phyloP scores from a whole-genome alignment of 2,888 invertebrate genomes.

The Rhingia rostrata region DNA sequence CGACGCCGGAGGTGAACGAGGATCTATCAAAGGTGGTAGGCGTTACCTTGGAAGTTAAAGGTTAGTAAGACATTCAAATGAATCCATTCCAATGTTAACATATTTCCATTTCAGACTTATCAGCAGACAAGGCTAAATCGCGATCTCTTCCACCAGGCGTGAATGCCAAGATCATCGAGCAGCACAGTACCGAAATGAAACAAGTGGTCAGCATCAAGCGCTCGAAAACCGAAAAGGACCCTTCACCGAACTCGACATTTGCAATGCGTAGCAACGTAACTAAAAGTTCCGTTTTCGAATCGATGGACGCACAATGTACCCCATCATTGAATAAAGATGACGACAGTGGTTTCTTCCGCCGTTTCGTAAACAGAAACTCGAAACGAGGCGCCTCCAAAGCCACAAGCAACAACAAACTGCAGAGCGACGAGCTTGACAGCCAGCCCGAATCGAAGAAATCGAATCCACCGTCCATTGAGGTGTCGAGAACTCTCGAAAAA shows the following conservation, averaged over 20 bases:
- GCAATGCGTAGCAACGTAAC: constrained; percentile 59
- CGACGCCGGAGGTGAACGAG: constrained; percentile 91
- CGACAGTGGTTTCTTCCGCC: constrained; percentile 86
- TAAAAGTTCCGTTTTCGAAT: constrained; percentile 61
- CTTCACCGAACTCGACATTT: constrained; percentile 54
- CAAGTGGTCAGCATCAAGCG: constrained; percentile 69
- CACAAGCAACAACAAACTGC: constrained; percentile 64
- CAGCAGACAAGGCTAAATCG: constrained; percentile 79
- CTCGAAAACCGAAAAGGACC: constrained; percentile 74
- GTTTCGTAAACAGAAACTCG: constrained; percentile 87
- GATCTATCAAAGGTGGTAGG: constrained; percentile 87
- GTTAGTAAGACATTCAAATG: constrained; percentile 39
- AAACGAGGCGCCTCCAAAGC: constrained; percentile 87
- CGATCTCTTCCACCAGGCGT: constrained; percentile 81
- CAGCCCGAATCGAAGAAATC: constrained; percentile 62
- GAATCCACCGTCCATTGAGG: constrained; percentile 30
- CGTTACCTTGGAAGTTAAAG: constrained; percentile 84
- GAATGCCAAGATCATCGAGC: constrained; percentile 78
- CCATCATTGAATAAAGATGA: constrained; percentile 79
- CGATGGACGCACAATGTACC: constrained; percentile 74
- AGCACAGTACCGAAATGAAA: constrained; percentile 73
- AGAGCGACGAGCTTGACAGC: constrained; percentile 72
- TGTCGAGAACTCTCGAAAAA: constrained; percentile 44
- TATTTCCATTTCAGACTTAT: constrained; percentile 67
- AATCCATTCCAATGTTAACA: not conserved